A percentile compares a stretch with the other conserved stretches of the same genome.
Conservation (phyloP, 1,140 invertebrate genomes). For the Lordiphosa mommai region DNA sequence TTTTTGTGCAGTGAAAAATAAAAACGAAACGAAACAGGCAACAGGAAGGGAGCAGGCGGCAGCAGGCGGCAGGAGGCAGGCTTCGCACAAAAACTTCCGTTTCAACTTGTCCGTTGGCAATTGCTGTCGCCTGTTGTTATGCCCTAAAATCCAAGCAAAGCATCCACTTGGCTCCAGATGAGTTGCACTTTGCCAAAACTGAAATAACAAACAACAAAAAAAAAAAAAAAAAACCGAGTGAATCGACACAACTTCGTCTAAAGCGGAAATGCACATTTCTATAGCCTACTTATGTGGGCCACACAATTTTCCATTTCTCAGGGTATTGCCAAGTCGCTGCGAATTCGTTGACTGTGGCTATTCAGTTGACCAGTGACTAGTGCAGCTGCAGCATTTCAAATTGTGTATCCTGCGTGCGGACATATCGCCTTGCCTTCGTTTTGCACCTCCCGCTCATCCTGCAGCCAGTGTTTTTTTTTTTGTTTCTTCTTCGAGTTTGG, state of each 20-base stretch:
- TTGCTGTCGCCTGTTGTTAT: conserved; percentile 44
- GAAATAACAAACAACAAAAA: background rate
- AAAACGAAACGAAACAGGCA: conserved; percentile 7
- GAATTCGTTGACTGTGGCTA: background rate
- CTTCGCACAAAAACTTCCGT: conserved; percentile 63
- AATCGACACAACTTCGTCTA: no score
- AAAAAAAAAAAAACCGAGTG: no score
- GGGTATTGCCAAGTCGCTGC: background rate
- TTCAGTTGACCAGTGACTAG: conserved; percentile 8
- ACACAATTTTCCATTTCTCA: background rate
- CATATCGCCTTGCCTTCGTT: conserved; percentile 29
- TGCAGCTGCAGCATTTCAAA: conserved; percentile 51
- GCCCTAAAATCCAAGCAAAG: conserved; percentile 12
- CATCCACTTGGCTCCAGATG: background rate
- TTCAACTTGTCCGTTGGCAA: conserved; percentile 59
- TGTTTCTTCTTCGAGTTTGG: conserved; percentile 15
- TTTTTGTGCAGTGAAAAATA: conserved; percentile 47
- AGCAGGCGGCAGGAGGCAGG: background rate
- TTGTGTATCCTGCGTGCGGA: conserved; percentile 43
- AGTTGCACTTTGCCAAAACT: no score
- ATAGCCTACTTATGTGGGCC: no score
- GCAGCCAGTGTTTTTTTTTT: conserved; percentile 19
- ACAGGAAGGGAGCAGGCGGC: conserved; percentile 1
- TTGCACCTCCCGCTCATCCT: background rate
- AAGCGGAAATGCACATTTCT: no score